phyloP scores from a whole-genome alignment of 2,113 vertebrate genomes.

The Larimichthys crocea region DNA sequence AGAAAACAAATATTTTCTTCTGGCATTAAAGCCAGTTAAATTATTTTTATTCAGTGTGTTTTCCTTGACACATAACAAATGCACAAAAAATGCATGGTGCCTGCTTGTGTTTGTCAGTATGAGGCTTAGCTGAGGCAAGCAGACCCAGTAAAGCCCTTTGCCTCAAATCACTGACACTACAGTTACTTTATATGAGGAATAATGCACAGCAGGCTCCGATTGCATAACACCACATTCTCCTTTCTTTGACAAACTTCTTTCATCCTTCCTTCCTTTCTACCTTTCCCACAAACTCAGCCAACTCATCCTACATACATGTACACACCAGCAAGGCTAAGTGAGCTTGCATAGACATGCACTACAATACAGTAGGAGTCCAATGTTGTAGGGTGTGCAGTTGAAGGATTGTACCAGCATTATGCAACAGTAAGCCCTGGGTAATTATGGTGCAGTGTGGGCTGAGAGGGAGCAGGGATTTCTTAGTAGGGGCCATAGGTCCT shows the following conservation, averaged over 20 bases:
- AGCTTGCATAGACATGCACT: conserved; percentile 9
- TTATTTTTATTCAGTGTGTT: neutral
- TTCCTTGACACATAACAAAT: conserved; percentile 26
- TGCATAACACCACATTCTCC: conserved; percentile 48
- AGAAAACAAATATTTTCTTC: neutral
- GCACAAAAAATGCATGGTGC: conserved; percentile 17
- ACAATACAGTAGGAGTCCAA: conserved; percentile 20
- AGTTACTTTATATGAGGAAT: conserved; percentile 48
- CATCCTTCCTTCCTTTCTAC: neutral
- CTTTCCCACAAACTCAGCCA: neutral
- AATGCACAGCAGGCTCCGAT: conserved; percentile 42
- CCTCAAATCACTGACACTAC: conserved; percentile 58
- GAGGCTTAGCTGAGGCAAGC: conserved; percentile 53
- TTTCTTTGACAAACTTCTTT: conserved; percentile 26
- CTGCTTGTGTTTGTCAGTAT: conserved; percentile 13
- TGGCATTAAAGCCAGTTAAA: neutral
- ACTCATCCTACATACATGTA: conserved; percentile 8
- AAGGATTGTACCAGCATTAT: conserved; percentile 56
- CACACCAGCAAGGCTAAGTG: neutral
- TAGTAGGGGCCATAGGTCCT: conserved; percentile 23
- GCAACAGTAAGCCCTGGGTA: conserved; percentile 65
- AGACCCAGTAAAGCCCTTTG: conserved; percentile 39
- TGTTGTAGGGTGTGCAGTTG: conserved; percentile 32
- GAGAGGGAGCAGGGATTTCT: conserved; percentile 38
- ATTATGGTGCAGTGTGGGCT: conserved; percentile 56